Percentiles rank a stretch among this genome's conserved stretches.
phyloP scores from a whole-genome alignment of 2,888 invertebrate species.

The Brassicogethes aeneus region DNA sequence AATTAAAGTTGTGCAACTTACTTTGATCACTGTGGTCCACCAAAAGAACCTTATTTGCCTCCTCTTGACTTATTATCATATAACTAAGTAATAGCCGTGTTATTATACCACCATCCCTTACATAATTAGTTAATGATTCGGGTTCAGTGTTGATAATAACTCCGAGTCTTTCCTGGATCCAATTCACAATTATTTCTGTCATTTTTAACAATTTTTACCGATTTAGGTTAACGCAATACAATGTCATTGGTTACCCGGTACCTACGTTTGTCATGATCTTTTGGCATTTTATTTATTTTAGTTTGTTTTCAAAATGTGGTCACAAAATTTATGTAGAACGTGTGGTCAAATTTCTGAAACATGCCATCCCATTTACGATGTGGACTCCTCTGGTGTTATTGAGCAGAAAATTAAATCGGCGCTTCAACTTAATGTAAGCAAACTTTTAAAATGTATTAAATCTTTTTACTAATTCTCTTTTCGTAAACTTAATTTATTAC shows the following conservation, averaged over 20 bases:
- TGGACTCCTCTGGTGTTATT: constrained; percentile 22
- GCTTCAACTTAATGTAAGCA: constrained; percentile 34
- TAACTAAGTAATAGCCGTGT: constrained; percentile 50
- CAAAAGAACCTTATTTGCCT: constrained; percentile 43
- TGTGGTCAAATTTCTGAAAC: constrained; percentile 32
- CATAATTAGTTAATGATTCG: constrained; percentile 46
- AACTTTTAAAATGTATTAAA: too few relatives aligned
- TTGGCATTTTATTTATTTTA: too few relatives aligned
- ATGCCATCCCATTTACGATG: constrained; percentile 32
- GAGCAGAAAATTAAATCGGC: constrained; percentile 37
- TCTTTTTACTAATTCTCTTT: too few relatives aligned
- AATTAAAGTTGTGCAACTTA: constrained; percentile 42
- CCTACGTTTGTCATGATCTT: too few relatives aligned
- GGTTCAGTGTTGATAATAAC: constrained; percentile 46
- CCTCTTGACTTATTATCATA: constrained; percentile 48
- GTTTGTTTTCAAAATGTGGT: constrained; percentile 16
- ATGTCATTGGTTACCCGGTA: too few relatives aligned
- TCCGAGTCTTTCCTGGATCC: constrained; percentile 50
- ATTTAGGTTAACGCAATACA: too few relatives aligned
- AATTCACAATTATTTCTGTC: constrained; percentile 51
- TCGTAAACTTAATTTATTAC: too few relatives aligned
- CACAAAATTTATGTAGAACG: constrained; percentile 32
- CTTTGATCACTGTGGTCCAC: constrained; percentile 24
- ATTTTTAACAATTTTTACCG: too few relatives aligned
- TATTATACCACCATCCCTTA: constrained; percentile 50